These are phyloP conservation scores for Platycnemis pennipes DNA, from an alignment of 2,888 invertebrate genomes.

Conservation along the genomic window DNA sequence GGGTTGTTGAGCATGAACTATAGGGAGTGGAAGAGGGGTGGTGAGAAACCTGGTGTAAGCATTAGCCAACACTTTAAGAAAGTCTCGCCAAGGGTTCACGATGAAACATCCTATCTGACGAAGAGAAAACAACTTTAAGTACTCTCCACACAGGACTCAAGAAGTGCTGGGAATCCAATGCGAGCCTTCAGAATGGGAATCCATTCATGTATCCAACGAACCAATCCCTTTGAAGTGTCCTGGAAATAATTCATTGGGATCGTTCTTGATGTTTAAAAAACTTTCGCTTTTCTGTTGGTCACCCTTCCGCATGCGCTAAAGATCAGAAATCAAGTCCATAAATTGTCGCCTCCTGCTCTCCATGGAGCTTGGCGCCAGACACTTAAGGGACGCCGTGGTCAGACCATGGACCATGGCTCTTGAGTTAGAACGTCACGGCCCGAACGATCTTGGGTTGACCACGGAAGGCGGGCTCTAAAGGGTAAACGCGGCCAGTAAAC, in stretches of 20 bases:
- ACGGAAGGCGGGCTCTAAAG: neutral
- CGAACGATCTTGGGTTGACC: too few relatives aligned
- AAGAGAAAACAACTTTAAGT: too few relatives aligned
- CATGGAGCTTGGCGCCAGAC: neutral
- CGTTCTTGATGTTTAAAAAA: neutral
- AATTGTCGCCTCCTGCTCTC: neutral
- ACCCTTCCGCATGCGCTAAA: neutral
- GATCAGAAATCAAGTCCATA: neutral
- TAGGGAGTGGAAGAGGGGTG: too few relatives aligned
- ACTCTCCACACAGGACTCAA: too few relatives aligned
- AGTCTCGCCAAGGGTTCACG: too few relatives aligned
- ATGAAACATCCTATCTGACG: too few relatives aligned
- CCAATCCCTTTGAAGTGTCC: neutral
- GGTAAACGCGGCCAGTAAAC: neutral
- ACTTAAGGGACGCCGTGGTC: neutral
- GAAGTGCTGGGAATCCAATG: too few relatives aligned
- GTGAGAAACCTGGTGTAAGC: too few relatives aligned
- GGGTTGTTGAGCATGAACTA: too few relatives aligned
- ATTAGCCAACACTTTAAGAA: too few relatives aligned
- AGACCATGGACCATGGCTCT: neutral
- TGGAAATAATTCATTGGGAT: neutral
- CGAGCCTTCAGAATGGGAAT: too few relatives aligned
- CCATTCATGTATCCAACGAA: neutral
- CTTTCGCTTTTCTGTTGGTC: neutral
- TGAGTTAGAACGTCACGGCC: neutral